Evolutionary conservation across 2,113 vertebrate species (phyloP).

Genomic region (Chionis minor): DNA sequence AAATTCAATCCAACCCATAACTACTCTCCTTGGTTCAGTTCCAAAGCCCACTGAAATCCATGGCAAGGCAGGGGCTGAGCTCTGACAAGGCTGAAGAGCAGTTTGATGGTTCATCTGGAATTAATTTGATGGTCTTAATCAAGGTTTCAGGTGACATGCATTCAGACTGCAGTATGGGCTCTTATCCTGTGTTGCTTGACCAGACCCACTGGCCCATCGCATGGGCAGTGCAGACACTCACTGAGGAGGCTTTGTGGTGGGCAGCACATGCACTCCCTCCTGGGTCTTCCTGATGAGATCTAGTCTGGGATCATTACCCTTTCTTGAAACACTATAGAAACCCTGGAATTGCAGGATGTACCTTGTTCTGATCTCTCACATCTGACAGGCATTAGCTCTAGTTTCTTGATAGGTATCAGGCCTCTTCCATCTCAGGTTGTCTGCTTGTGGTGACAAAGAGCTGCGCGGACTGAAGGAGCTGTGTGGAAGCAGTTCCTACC

Average conservation of each 20-base stretch:
- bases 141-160: background rate
- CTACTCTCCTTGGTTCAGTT: background rate
- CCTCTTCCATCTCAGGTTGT: background rate
- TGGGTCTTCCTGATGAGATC: background rate
- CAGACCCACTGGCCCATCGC: background rate
- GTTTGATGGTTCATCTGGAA: background rate
- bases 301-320: background rate
- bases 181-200: background rate
- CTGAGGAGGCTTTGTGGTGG: fast-evolving
- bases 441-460: background rate
- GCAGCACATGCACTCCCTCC: background rate
- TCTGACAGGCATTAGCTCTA: background rate
- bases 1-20: background rate
- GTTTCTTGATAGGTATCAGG: background rate
- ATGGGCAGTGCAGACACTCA: background rate
- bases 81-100: background rate
- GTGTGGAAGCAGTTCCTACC: background rate
- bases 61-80: background rate
- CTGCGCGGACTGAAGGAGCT: background rate
- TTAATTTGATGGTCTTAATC: background rate
- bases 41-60: background rate
- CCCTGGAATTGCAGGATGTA: background rate
- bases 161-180: background rate
- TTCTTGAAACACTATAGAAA: background rate
- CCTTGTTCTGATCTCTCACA: background rate